phyloP scores from a whole-genome alignment of 1,140 invertebrate species.

The Catajapyx aquilonaris region DNA sequence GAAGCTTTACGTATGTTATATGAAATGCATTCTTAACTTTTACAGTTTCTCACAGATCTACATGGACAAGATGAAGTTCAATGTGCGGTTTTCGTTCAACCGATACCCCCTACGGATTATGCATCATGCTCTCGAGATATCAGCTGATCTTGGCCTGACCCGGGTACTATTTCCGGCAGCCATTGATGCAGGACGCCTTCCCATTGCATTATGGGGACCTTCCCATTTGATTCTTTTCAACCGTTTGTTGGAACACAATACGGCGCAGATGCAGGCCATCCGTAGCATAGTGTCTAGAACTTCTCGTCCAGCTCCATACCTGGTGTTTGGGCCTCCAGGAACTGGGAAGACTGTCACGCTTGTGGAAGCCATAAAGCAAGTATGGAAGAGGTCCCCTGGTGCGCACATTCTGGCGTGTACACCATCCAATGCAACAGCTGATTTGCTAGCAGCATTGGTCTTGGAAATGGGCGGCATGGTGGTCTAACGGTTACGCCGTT shows the following conservation, averaged over 20 bases:
- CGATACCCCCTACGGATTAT: background rate
- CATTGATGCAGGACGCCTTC: too few species aligned
- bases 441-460: constrained; percentile 9
- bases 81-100: background rate
- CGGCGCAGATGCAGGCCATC: constrained; percentile 23
- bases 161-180: too few species aligned
- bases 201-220: too few species aligned
- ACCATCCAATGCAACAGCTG: background rate
- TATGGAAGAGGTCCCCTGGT: background rate
- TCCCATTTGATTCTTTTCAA: too few species aligned
- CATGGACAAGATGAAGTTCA: background rate
- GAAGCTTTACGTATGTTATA: too few species aligned
- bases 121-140: background rate
- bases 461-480: constrained; percentile 2
- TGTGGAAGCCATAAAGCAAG: constrained; percentile 12
- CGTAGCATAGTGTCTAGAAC: constrained; percentile 20
- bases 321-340: constrained; percentile 34
- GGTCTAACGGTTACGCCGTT: too few species aligned
- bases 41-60: too few species aligned
- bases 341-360: constrained; percentile 34
- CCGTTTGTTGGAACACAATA: constrained; percentile 18
- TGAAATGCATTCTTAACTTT: too few species aligned
- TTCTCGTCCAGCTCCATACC: constrained; percentile 26
- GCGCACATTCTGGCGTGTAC: background rate
- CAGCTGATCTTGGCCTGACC: background rate